Conservation (phyloP, 2,888 invertebrate species). For the Scaptomyza caliginosa region DNA sequence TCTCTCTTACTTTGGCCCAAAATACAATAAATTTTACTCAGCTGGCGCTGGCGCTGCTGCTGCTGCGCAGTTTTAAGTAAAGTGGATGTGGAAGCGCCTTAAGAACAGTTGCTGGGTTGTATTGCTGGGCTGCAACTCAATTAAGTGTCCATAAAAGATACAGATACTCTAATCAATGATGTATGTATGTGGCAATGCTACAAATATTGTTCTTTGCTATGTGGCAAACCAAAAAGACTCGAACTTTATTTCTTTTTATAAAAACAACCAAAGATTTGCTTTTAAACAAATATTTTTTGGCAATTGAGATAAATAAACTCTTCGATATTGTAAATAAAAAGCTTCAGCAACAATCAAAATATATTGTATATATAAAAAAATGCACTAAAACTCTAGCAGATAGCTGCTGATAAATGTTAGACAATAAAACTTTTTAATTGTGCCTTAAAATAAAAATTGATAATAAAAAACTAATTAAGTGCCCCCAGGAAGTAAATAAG, state of each 20-base stretch:
- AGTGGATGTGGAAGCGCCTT: constrained; percentile 44
- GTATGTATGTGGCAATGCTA: constrained; percentile 30
- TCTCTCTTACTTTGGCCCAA: constrained; percentile 60
- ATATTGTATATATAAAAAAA: background rate
- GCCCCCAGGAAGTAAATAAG: constrained; percentile 11
- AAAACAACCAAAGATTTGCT: constrained; percentile 47
- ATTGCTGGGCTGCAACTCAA: constrained; percentile 62
- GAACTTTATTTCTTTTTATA: constrained; percentile 20
- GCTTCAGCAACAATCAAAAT: background rate
- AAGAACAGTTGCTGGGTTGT: constrained; percentile 4
- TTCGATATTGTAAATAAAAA: background rate
- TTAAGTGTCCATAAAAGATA: constrained; percentile 77
- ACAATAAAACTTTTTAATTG: constrained; percentile 35
- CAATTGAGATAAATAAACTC: constrained; percentile 19
- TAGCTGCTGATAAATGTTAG: constrained; percentile 21
- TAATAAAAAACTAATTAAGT: constrained; percentile 38
- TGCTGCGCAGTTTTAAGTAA: constrained; percentile 43
- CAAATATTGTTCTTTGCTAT: constrained; percentile 31
- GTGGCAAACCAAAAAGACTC: constrained; percentile 38
- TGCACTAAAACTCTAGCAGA: constrained; percentile 17
- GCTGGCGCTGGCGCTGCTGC: constrained; percentile 29
- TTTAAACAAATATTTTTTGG: constrained; percentile 12
- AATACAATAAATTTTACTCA: constrained; percentile 77
- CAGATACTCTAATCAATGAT: constrained; percentile 77
- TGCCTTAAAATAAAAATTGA: constrained; percentile 26